A percentile compares a stretch with the other conserved stretches of the same genome.
Conservation (phyloP, 1,140 invertebrate genomes). For the Bemisia tabaci region DNA sequence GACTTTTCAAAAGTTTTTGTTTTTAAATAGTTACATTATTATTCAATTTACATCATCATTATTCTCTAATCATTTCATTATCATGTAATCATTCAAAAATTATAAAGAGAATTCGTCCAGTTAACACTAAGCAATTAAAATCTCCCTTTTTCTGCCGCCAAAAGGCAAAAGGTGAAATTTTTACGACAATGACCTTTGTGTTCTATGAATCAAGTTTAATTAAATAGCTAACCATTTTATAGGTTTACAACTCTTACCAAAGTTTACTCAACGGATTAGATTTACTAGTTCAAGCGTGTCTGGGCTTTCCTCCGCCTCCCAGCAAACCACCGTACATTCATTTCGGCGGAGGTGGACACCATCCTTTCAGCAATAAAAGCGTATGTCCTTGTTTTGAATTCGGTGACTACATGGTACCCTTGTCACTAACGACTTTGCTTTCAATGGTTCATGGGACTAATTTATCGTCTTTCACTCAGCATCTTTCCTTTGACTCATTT, state of each 20-base stretch:
- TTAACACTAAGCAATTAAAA: too few relatives aligned
- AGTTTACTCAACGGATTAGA: constrained; percentile 50
- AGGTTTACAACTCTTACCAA: constrained; percentile 58
- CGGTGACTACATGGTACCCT: neutral
- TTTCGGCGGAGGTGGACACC: constrained; percentile 21
- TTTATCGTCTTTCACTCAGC: neutral
- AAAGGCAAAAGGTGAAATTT: too few relatives aligned
- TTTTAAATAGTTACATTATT: neutral
- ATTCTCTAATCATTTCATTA: neutral
- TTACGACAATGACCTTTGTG: too few relatives aligned
- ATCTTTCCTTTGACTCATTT: too few relatives aligned
- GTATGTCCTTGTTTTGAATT: constrained; percentile 10
- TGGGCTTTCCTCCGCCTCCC: constrained; percentile 36
- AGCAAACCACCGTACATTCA: constrained; percentile 27
- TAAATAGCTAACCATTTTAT: constrained; percentile 18
- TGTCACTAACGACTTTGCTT: neutral
- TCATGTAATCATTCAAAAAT: too few relatives aligned
- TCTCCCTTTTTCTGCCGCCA: too few relatives aligned
- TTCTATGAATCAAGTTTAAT: too few relatives aligned
- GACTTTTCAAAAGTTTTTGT: neutral
- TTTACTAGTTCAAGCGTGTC: constrained; percentile 52
- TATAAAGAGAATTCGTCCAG: too few relatives aligned
- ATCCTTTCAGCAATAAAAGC: constrained; percentile 16
- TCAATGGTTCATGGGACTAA: neutral
- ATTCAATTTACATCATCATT: neutral